phyloP scores from a whole-genome alignment of 2,113 vertebrate species.

The Brachyistius frenatus region DNA sequence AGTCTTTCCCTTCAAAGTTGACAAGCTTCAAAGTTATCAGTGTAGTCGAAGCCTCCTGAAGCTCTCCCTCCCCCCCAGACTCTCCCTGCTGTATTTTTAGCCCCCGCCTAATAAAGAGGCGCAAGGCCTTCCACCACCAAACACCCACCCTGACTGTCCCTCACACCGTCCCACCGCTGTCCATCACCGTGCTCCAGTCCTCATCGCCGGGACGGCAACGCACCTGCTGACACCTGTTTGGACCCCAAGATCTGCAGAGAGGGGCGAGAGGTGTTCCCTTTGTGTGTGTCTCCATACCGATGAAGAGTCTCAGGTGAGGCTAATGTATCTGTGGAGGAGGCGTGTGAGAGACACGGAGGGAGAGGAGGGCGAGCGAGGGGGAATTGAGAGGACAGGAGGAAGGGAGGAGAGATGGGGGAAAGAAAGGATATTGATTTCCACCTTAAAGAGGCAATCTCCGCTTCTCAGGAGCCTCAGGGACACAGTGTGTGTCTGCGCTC shows the following conservation, averaged over 20 bases:
- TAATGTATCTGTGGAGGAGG: conserved; percentile 45
- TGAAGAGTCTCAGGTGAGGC: conserved; percentile 48
- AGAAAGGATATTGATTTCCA: conserved; percentile 82
- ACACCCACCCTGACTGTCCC: conserved; percentile 28
- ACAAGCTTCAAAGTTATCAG: background rate
- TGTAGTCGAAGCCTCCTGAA: conserved; percentile 6
- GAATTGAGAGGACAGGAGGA: conserved; percentile 75
- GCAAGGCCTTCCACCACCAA: conserved; percentile 71
- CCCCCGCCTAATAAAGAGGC: conserved; percentile 82
- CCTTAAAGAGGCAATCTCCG: conserved; percentile 79
- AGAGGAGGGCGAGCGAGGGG: conserved; percentile 46
- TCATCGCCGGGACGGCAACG: conserved; percentile 8
- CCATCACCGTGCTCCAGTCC: background rate
- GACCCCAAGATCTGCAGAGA: background rate
- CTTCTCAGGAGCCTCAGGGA: conserved; percentile 67
- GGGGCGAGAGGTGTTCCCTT: conserved; percentile 16
- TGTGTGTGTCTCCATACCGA: conserved; percentile 36
- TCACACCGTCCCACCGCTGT: conserved; percentile 16
- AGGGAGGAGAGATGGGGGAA: conserved; percentile 65
- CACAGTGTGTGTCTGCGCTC: conserved; percentile 41
- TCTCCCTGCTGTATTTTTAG: conserved; percentile 88
- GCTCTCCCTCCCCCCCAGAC: conserved; percentile 7
- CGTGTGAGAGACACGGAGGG: conserved; percentile 26
- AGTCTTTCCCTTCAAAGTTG: conserved; percentile 32
- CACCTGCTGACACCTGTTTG: conserved; percentile 51